Base-by-base conservation (phyloP, 2,888 invertebrate genomes). In the Gari tellinella region DNA sequence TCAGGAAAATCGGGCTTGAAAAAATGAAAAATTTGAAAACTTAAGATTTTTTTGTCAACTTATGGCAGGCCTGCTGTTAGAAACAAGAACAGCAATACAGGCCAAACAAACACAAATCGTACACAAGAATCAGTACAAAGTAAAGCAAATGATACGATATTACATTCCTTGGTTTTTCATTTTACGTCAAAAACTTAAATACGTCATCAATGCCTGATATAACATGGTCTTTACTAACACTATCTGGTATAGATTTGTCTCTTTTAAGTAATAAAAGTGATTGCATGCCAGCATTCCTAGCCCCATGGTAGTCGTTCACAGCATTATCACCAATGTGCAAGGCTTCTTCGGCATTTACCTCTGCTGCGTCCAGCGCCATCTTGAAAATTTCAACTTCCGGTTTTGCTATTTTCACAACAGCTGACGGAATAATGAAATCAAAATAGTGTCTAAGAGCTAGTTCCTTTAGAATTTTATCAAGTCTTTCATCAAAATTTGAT, bases 401-500 rank as follows among this genome's bases (percentile, higher is more conserved):
- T 90, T 98, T 98, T 84, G 94, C 95, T 67, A 93, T 93, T 37
- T 95, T 95, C 57, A 94, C 94, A 53, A 94, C 94, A 88, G 96
- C 96, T 0, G 97, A 97, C 5, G 95, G 94, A 14, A 97, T 77
- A 49, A 97, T 93, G 92, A 97, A 97, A 80, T 95, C 94, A 92
- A 98, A 96, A 89, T 95, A 95, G 60, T 94, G 92, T 56, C 93
- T 90, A n/a, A 97, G 91, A 63, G 94, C 94, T 41, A 95, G 93
- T 83, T 94, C 95, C 15, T 92, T 84, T 60, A 98, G 93, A 75
- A 97, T 94, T 5, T 93, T 92, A 70, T 94, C 93, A 1, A 98
- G 92, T 37, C 97, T 94, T 37, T 96, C 95, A 93, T 98, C 98
- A 92, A 95, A 97, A 92, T 98, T 98, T 7, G 97, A 97, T 81